Evolutionary conservation across 2,888 invertebrate species (phyloP).

Genomic region (Dynastes grantii): DNA sequence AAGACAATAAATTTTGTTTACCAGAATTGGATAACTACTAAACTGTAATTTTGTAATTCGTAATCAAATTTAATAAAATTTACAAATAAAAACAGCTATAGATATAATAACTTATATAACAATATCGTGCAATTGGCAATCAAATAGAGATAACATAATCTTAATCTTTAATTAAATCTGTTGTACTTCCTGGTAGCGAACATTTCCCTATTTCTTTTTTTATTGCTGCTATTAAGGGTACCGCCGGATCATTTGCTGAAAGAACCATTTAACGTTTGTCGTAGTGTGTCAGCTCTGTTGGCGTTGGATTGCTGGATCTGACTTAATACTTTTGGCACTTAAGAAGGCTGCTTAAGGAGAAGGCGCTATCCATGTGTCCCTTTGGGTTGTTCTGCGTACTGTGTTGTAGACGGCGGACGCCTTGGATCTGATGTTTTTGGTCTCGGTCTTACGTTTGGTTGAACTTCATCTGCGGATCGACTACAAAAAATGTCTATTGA

Average conservation of each 20-base stretch:
- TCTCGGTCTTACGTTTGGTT: constrained; percentile 59
- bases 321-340: constrained; percentile 78
- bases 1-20: too few species aligned
- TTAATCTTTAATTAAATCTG: constrained; percentile 59
- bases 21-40: background rate
- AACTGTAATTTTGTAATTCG: background rate
- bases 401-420: constrained; percentile 63
- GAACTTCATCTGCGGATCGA: constrained; percentile 59
- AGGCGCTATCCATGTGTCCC: too few species aligned
- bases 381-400: constrained; percentile 65
- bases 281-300: constrained; percentile 70
- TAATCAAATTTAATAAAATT: background rate
- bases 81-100: constrained; percentile 9
- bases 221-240: constrained; percentile 88
- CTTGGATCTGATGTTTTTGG: constrained; percentile 68
- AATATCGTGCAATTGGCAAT: constrained; percentile 5
- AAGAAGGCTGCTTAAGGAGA: too few species aligned
- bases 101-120: background rate
- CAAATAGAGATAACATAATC: background rate
- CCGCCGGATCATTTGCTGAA: constrained; percentile 81
- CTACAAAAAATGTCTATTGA: constrained; percentile 2
- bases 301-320: constrained; percentile 71
- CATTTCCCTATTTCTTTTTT: constrained; percentile 78
- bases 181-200: constrained; percentile 69
- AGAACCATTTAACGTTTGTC: too few species aligned